Evolutionary conservation across 1,140 invertebrate genomes (phyloP), one percentile per base, ranked within the genome.

Genomic region (Acromyrmex echinatior): DNA sequence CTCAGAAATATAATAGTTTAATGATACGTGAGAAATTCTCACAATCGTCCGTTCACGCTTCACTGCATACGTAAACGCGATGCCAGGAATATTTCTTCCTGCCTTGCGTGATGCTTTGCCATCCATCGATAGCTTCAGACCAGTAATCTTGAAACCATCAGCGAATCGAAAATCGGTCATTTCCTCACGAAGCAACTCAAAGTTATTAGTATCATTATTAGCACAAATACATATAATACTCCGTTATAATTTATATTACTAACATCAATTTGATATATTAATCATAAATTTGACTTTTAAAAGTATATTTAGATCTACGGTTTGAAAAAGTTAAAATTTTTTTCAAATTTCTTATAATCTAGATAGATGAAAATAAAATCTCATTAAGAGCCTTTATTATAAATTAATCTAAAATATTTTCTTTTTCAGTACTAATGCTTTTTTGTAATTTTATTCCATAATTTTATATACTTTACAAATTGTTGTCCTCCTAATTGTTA

Each of bases 1-100:
- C 3, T 62, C 68, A 82, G 18, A 70, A 86, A 51, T 66, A 62
- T 56, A 60, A 77, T 60, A 88, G 74, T 84, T 87, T 60, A 90
- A 86, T 86, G 88, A 90, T 58, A 90, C 86, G 86, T 87, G 88
- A 74, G 80, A 90, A 85, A 85, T 87, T 74, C 70, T 89, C 88
- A 86, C 62, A 79, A 86, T 80, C 84, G 45, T 16, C 58, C 51
- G 51, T 62, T 28, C 51, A 71, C 70, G 76, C 68, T 21, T 68
- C 21, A 71, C 68, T 49, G 80, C 82, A 35, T 65, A 56, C 66
- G 25, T 77, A 21, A 74, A 79, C 51, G 62, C n/a, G 76, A 31
- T 25, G 14, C 35, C 12, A 10, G 9, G 39, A 56, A 65, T 78
- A 87, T 90, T 87, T 51, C 85, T 87, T 89, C 73, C 84, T 76